phyloP scores from a whole-genome alignment of 2,888 invertebrate species.

The Calliphora vomitoria region DNA sequence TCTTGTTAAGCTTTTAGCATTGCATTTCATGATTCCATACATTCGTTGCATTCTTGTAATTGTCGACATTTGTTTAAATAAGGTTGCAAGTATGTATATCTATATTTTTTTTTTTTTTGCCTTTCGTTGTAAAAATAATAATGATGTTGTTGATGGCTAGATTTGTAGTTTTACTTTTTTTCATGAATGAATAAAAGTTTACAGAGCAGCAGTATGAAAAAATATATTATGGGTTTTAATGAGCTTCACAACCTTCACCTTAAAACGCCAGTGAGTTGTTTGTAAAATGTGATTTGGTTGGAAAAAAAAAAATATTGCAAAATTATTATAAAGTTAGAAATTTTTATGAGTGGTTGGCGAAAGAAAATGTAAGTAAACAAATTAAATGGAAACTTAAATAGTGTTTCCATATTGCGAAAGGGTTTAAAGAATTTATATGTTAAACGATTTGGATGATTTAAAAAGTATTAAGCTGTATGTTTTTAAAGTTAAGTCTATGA shows the following conservation, averaged over 20 bases:
- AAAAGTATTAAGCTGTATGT: background rate
- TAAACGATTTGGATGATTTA: background rate
- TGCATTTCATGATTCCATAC: conserved; percentile 19
- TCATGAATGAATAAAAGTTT: conserved; percentile 21
- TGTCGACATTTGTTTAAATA: conserved; percentile 56
- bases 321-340: background rate
- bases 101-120: background rate
- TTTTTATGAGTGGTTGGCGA: background rate
- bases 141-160: conserved; percentile 44
- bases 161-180: conserved; percentile 26
- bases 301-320: background rate
- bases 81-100: conserved; percentile 24
- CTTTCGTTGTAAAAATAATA: conserved; percentile 41
- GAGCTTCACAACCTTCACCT: conserved; percentile 71
- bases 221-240: conserved; percentile 51
- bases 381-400: background rate
- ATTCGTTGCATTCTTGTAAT: conserved; percentile 54
- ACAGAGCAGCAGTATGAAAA: background rate
- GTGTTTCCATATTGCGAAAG: background rate
- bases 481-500: background rate
- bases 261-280: conserved; percentile 27
- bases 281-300: background rate
- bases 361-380: background rate
- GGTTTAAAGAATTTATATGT: background rate
- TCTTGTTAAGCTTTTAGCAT: conserved; percentile 42